Percentiles rank a stretch among this genome's conserved stretches.
These are phyloP conservation scores for Drosophila busckii DNA, from an alignment of 1,140 invertebrate genomes.

Conservation along the genomic window DNA sequence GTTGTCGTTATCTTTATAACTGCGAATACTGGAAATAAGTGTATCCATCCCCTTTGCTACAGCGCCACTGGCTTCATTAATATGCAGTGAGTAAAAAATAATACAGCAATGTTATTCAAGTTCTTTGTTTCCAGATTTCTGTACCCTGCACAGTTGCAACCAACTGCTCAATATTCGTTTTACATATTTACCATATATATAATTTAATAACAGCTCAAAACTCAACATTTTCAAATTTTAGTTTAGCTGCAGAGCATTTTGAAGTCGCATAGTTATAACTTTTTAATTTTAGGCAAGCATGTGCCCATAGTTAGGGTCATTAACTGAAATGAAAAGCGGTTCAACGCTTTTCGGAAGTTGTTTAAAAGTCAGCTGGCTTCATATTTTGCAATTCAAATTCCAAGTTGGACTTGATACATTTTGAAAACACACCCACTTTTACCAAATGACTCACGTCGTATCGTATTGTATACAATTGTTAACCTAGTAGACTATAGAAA, in stretches of 20 bases:
- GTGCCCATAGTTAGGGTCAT: slow-evolving; percentile 6
- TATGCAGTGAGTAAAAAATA: not conserved
- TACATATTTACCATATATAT: too few species aligned
- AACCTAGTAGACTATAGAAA: slow-evolving; percentile 4
- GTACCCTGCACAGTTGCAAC: not conserved
- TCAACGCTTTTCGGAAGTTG: slow-evolving; percentile 34
- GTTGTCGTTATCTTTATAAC: not conserved
- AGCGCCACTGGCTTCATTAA: not conserved
- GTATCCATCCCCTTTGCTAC: not conserved
- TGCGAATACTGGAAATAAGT: not conserved
- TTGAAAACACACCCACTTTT: slow-evolving; percentile 22
- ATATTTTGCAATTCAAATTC: slow-evolving; percentile 39
- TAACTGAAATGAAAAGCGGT: slow-evolving; percentile 28
- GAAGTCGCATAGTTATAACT: not conserved
- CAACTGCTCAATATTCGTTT: too few species aligned
- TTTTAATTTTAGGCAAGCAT: not conserved
- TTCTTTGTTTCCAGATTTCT: slow-evolving; percentile 4
- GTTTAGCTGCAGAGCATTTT: not conserved
- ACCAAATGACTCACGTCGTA: not conserved
- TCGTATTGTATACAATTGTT: not conserved
- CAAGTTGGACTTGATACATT: slow-evolving; percentile 4
- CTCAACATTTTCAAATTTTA: not conserved
- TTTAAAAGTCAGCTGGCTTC: slow-evolving; percentile 1
- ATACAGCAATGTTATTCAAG: not conserved
- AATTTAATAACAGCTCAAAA: not conserved